A percentile compares a stretch with the other conserved stretches of the same genome.
phyloP scores from a whole-genome alignment of 2,797 vertebrate species.

The Scomberomorus guttatus region DNA sequence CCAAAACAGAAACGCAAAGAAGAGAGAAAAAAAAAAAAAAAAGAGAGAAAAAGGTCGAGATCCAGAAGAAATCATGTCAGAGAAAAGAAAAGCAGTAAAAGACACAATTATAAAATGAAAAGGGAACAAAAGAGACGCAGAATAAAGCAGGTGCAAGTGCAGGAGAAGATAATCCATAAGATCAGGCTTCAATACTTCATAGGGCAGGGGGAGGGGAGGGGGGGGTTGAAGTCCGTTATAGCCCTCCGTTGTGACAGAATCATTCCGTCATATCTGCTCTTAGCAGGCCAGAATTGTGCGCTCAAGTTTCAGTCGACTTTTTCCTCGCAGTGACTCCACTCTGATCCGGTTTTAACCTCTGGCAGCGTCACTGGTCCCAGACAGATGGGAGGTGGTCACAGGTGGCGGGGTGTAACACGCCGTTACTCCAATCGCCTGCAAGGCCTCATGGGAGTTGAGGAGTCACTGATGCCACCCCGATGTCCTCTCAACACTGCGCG shows the following conservation, averaged over 20 bases:
- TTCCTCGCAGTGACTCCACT: constrained; percentile 40
- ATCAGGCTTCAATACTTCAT: constrained; percentile 77
- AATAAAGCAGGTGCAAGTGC: constrained; percentile 69
- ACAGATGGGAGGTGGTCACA: constrained; percentile 37
- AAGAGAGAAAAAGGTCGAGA: neutral
- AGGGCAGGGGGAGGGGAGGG: neutral
- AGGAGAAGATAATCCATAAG: constrained; percentile 64
- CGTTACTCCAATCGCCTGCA: constrained; percentile 52
- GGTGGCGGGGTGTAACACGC: constrained; percentile 44
- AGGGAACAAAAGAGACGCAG: constrained; percentile 45
- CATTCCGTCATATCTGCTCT: constrained; percentile 50
- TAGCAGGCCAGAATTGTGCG: constrained; percentile 57
- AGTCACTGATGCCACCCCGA: constrained; percentile 11
- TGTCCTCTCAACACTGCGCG: constrained; percentile 18
- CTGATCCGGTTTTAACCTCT: constrained; percentile 27
- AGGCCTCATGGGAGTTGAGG: constrained; percentile 71
- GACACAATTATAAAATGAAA: constrained; percentile 67
- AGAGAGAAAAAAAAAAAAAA: neutral
- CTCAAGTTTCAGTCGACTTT: constrained; percentile 49
- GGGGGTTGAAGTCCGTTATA: constrained; percentile 49
- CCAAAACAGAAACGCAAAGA: constrained; percentile 70
- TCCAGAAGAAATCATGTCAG: constrained; percentile 36
- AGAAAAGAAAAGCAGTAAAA: constrained; percentile 45
- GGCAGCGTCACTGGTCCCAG: constrained; percentile 21
- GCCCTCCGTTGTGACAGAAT: constrained; percentile 58